Base-by-base conservation (phyloP, 2,113 vertebrate species). In the Callipepla californica region DNA sequence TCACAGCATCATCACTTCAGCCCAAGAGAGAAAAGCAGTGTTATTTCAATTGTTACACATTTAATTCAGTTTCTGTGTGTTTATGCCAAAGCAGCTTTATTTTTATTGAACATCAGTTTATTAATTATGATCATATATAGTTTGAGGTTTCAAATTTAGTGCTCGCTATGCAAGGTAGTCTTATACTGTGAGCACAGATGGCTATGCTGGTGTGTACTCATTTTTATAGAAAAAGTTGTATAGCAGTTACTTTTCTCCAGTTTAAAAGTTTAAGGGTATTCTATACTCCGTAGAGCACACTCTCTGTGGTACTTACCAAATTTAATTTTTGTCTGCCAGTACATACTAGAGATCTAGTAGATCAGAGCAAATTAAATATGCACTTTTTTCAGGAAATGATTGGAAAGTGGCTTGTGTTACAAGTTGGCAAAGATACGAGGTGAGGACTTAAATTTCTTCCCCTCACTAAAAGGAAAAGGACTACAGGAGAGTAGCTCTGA, bases 401-500 rank as follows among this genome's bases (percentile, higher is more conserved):
- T 88, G 38, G 50, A 80, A 90, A 53, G 20, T 30, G 11, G 11
- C 4, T 22, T 79, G 32, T 51, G 58, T 68, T 87, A 57, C 9
- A n/a, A 16, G 5, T 62, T 79, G 58, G 23, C 0, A 0, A 14
- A 81, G 53, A 65, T 48, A 63, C 40, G 36, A 91, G n/a, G n/a
- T 13, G 34, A 48, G 30, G 36, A n/a, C 68, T 91, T 68, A 58
- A 66, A 63, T 72, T 48, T 75, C 67, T 81, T 72, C 81, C 7
- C 11, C 57, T 87, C 15, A 7, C n/a, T 57, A 75, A 40, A 3
- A 65, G 25, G 14, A 57, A 59, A 84, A 93, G 28, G 89, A 38
- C 32, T 87, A 45, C 70, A 81, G 74, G 80, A 76, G 58, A 51
- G 44, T 73, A 65, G 66, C 44, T 81, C 84, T 87, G 87, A 91